These are phyloP conservation scores for Lepidocyrtoides sp. DNA, from an alignment of 2,888 invertebrate genomes.

Conservation along the genomic window DNA sequence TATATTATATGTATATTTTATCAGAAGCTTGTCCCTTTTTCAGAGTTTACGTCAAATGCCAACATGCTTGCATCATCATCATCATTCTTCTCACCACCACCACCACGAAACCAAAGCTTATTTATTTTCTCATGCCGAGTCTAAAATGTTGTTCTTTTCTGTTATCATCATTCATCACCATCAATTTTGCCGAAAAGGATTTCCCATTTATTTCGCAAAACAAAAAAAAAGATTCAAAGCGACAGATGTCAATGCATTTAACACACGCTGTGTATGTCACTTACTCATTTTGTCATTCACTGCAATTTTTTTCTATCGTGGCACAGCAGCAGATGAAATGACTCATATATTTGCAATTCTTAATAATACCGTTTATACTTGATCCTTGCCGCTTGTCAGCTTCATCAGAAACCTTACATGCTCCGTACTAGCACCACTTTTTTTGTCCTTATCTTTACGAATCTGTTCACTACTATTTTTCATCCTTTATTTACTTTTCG, in stretches of 20 bases:
- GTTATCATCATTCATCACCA: neutral
- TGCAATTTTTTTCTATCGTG: neutral
- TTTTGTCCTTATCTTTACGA: no score
- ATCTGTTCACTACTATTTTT: no score
- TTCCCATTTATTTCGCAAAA: neutral
- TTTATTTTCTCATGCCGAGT: neutral
- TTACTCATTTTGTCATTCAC: neutral
- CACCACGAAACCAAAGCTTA: neutral
- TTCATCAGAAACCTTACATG: neutral
- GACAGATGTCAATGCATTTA: constrained; percentile 23
- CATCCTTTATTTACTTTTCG: no score
- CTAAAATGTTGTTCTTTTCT: constrained; percentile 12
- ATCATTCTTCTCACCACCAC: neutral
- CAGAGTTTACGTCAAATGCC: neutral
- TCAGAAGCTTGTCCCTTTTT: no score
- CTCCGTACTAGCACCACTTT: no score
- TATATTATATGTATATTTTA: no score
- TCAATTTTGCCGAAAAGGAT: neutral
- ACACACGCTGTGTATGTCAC: neutral
- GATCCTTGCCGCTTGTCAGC: neutral
- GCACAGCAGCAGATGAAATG: neutral
- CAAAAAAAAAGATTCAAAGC: neutral
- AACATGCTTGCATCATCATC: neutral
- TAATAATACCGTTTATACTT: no score
- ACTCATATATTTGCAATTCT: neutral